These are phyloP conservation scores for Monochamus alternatus DNA, from an alignment of 2,888 invertebrate genomes.

Conservation along the genomic window DNA sequence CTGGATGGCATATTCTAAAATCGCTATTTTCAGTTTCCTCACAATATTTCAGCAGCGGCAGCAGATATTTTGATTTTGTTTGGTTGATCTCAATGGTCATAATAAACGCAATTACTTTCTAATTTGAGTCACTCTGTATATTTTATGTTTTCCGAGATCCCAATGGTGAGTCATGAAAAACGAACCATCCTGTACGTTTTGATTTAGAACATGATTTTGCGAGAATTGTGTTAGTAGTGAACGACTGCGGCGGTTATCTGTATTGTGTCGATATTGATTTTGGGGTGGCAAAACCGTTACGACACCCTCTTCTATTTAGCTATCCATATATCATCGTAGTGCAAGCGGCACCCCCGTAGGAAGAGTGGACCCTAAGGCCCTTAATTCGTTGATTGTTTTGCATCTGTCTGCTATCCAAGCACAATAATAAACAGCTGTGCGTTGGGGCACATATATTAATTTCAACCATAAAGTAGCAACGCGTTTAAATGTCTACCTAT, in stretches of 20 bases:
- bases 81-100: too few relatives aligned
- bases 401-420: conserved; percentile 51
- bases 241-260: conserved; percentile 7
- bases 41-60: too few relatives aligned
- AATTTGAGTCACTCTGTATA: too few relatives aligned
- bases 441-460: neutral
- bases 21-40: too few relatives aligned
- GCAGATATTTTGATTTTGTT: too few relatives aligned
- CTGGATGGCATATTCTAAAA: too few relatives aligned
- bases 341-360: conserved; percentile 47
- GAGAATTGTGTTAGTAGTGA: neutral
- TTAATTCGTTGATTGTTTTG: conserved; percentile 50
- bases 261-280: conserved; percentile 27
- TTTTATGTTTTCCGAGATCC: too few relatives aligned
- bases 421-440: conserved; percentile 49
- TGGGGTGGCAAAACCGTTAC: conserved; percentile 52
- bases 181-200: too few relatives aligned
- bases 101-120: too few relatives aligned
- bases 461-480: neutral
- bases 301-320: conserved; percentile 41
- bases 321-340: conserved; percentile 15
- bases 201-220: too few relatives aligned
- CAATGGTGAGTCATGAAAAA: too few relatives aligned
- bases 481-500: neutral
- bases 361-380: conserved; percentile 28